These are phyloP conservation scores for Oncorhynchus clarkii DNA, from an alignment of 2,113 vertebrate species.

Conservation along the genomic window DNA sequence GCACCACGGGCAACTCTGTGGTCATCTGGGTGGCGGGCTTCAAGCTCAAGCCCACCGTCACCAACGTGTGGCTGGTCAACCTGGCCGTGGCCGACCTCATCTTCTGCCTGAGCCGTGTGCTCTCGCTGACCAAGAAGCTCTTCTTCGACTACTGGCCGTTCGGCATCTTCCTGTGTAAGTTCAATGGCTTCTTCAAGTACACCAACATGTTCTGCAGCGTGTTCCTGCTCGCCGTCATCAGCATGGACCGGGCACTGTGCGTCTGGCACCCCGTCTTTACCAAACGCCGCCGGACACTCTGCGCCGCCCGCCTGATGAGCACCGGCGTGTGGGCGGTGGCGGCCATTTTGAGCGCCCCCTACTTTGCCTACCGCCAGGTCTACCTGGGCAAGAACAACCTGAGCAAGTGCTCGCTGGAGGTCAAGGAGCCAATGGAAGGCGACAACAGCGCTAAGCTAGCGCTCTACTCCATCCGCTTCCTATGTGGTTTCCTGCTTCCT, in stretches of 20 bases:
- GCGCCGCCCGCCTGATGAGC: constrained; percentile 45
- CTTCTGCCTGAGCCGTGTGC: constrained; percentile 64
- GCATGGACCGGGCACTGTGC: constrained; percentile 73
- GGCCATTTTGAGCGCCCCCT: constrained; percentile 59
- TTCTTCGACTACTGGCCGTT: constrained; percentile 73
- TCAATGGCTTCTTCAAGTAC: constrained; percentile 76
- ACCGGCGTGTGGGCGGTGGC: constrained; percentile 58
- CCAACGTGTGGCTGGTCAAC: constrained; percentile 75
- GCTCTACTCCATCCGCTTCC: constrained; percentile 65
- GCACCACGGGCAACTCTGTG: constrained; percentile 63
- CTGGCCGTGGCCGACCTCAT: constrained; percentile 75
- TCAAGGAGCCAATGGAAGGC: constrained; percentile 17
- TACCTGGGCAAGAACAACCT: constrained; percentile 56
- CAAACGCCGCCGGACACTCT: constrained; percentile 50
- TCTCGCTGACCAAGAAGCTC: constrained; percentile 67
- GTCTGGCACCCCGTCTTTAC: constrained; percentile 70
- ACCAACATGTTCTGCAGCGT: constrained; percentile 79
- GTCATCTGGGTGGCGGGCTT: constrained; percentile 75
- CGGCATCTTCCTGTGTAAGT: constrained; percentile 72
- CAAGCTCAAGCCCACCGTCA: constrained; percentile 64
- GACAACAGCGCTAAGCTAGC: constrained; percentile 8
- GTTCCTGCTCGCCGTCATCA: constrained; percentile 75
- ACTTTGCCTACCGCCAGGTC: constrained; percentile 60
- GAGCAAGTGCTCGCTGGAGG: constrained; percentile 63
- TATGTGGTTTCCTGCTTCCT: constrained; percentile 73